phyloP scores from a whole-genome alignment of 2,797 vertebrate genomes.

The Hyperoplus lanceolatus region DNA sequence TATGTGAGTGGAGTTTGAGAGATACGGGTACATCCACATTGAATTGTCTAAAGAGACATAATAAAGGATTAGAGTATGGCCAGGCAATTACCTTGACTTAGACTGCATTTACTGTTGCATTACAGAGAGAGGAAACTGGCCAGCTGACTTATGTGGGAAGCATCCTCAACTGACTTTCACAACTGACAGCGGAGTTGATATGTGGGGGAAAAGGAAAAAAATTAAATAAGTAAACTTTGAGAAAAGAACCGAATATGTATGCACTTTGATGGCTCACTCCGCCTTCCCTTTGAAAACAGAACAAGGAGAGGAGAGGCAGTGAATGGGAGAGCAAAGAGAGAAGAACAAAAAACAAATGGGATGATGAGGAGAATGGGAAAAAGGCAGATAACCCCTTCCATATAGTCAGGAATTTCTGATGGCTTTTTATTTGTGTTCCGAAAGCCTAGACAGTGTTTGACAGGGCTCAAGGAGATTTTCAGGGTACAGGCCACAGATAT shows the following conservation, averaged over 20 bases:
- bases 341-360: slow-evolving; percentile 16
- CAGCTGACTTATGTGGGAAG: slow-evolving; percentile 35
- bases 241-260: slow-evolving; percentile 50
- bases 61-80: slow-evolving; percentile 59
- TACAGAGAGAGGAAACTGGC: slow-evolving; percentile 55
- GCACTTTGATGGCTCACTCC: slow-evolving; percentile 53
- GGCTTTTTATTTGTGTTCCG: slow-evolving; percentile 52
- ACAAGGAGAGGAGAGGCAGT: slow-evolving; percentile 37
- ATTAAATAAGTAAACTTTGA: not conserved
- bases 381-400: slow-evolving; percentile 32
- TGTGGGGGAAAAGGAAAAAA: slow-evolving; percentile 5
- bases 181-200: slow-evolving; percentile 29
- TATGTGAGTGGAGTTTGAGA: slow-evolving; percentile 13
- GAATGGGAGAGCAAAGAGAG: slow-evolving; percentile 33
- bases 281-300: slow-evolving; percentile 60
- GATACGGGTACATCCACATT: slow-evolving; percentile 9
- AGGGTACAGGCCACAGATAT: slow-evolving; percentile 50
- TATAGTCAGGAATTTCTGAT: slow-evolving; percentile 45
- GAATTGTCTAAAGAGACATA: slow-evolving; percentile 1
- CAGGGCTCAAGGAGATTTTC: slow-evolving; percentile 49
- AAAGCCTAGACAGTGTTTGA: slow-evolving; percentile 42
- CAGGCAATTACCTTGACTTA: slow-evolving; percentile 77
- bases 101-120: slow-evolving; percentile 61
- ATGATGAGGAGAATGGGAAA: slow-evolving; percentile 53
- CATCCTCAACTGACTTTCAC: slow-evolving; percentile 43